Conservation (phyloP, 1,140 invertebrate genomes). For the Drosophila busckii region DNA sequence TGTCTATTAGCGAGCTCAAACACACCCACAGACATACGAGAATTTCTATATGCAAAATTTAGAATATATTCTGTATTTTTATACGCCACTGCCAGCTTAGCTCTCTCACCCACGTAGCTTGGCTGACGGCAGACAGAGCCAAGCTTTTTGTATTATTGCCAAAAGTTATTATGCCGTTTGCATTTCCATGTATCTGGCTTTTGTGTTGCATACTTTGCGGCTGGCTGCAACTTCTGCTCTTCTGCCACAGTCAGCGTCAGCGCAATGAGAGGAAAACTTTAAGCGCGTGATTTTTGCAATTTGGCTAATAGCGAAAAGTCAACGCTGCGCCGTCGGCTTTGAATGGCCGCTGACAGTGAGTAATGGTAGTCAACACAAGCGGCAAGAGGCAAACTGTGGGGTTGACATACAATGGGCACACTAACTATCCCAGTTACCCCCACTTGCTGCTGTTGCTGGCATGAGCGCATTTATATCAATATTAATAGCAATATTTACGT, state of each 20-base stretch:
- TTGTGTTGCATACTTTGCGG: conserved; percentile 52
- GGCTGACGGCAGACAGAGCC: conserved; percentile 7
- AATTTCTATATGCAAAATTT: too few species aligned
- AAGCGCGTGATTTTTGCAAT: conserved; percentile 53
- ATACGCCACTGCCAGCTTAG: neutral
- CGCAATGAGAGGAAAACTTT: conserved; percentile 41
- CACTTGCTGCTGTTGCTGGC: neutral
- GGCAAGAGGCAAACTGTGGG: neutral
- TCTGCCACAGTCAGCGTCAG: too few species aligned
- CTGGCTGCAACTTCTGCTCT: conserved; percentile 34
- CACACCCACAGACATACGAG: neutral
- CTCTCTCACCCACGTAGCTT: conserved; percentile 16
- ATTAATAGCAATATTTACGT: conserved; percentile 61
- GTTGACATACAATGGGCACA: conserved; percentile 14
- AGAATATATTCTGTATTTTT: too few species aligned
- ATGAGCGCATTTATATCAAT: conserved; percentile 55
- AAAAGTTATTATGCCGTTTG: conserved; percentile 52
- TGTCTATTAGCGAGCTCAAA: conserved; percentile 37
- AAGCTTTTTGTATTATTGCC: conserved; percentile 60
- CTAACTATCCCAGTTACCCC: neutral
- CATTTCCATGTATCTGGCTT: conserved; percentile 34
- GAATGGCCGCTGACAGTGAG: conserved; percentile 41
- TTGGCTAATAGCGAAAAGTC: conserved; percentile 53
- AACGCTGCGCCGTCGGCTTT: conserved; percentile 37
- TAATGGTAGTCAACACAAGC: conserved; percentile 26